A percentile compares a stretch with the other conserved stretches of the same genome.
These are phyloP conservation scores for Oxygymnocypris stewartii DNA, from an alignment of 2,113 vertebrate genomes.

Conservation along the genomic window DNA sequence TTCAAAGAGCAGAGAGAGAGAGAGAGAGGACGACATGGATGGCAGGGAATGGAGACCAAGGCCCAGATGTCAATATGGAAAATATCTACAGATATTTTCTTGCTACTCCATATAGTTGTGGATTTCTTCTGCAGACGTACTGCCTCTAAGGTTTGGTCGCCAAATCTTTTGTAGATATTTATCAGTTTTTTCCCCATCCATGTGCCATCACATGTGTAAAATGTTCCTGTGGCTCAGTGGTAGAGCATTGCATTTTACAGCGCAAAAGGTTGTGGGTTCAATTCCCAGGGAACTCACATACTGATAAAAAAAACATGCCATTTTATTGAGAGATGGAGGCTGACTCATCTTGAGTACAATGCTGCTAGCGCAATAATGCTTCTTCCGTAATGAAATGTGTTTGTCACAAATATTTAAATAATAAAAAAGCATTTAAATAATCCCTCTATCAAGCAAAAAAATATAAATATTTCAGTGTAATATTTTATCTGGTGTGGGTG, in stretches of 20 bases:
- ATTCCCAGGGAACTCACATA: too few relatives aligned
- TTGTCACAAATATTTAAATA: neutral
- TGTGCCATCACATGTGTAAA: too few relatives aligned
- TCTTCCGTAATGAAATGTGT: neutral
- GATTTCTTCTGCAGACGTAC: neutral
- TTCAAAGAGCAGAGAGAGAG: slow-evolving; percentile 6
- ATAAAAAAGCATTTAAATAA: neutral
- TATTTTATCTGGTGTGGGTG: neutral
- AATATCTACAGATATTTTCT: neutral
- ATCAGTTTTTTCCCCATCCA: too few relatives aligned
- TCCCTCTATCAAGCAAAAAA: neutral
- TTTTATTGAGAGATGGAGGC: neutral
- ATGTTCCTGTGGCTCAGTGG: too few relatives aligned
- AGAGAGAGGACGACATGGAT: slow-evolving; percentile 20
- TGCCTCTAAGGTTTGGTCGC: too few relatives aligned
- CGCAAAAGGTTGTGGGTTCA: too few relatives aligned
- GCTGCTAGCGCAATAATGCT: neutral
- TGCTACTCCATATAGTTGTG: neutral
- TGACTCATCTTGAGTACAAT: neutral
- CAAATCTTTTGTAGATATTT: too few relatives aligned
- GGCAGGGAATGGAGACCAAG: neutral
- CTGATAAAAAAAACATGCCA: neutral
- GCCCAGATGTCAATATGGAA: neutral
- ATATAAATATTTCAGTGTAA: neutral
- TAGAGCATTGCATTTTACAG: too few relatives aligned